Evolutionary conservation across 2,113 vertebrate genomes (phyloP).

Genomic region (Lepidothrix coronata): DNA sequence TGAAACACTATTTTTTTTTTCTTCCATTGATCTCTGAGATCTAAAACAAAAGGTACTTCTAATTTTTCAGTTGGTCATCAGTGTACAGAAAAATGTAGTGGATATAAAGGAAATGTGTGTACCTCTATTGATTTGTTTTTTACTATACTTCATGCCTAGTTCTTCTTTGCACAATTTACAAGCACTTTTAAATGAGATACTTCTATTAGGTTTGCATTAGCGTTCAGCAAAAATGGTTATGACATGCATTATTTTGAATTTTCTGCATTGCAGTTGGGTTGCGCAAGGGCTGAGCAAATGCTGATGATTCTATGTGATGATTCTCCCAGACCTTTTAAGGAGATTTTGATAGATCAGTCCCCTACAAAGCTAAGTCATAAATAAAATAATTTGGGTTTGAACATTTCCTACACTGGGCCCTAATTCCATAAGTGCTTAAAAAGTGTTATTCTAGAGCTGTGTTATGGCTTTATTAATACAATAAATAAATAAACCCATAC

Average conservation of each 20-base stretch:
- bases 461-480: not conserved
- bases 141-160: not conserved
- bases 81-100: not conserved
- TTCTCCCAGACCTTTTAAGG: not conserved
- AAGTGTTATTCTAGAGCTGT: not conserved
- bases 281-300: not conserved
- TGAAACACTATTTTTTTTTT: not conserved
- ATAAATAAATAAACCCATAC: too few relatives aligned
- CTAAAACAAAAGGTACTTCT: not conserved
- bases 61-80: not conserved
- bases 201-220: not conserved
- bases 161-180: not conserved
- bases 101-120: not conserved
- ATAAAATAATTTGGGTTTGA: not conserved
- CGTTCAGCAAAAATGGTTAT: not conserved
- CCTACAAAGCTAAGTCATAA: not conserved
- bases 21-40: not conserved
- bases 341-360: not conserved
- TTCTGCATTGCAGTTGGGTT: not conserved
- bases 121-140: not conserved
- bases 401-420: fast-evolving
- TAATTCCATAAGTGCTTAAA: not conserved
- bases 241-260: not conserved
- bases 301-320: not conserved
- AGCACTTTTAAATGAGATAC: not conserved